Conservation (phyloP, 1,140 invertebrate species). For the Phthorimaea operculella region DNA sequence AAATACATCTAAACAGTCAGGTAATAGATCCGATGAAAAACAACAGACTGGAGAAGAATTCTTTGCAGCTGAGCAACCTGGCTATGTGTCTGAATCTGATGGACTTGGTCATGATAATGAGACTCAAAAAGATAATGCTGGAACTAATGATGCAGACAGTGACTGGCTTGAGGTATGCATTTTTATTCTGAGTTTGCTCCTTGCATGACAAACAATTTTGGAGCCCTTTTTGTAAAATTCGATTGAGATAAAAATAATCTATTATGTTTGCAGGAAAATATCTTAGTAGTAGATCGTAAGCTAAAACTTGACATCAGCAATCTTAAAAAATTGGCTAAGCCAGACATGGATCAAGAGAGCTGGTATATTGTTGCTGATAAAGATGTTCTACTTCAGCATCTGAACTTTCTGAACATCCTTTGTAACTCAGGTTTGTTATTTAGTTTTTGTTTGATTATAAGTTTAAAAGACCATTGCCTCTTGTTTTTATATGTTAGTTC, state of each 20-base stretch:
- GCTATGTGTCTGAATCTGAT: too few species aligned
- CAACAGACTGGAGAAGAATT: too few species aligned
- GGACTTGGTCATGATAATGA: neutral
- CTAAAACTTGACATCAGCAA: slow-evolving; percentile 15
- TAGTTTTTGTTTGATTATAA: neutral
- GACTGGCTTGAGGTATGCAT: neutral
- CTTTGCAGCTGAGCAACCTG: too few species aligned
- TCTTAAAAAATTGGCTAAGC: slow-evolving; percentile 24
- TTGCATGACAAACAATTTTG: too few species aligned
- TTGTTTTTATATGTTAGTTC: neutral
- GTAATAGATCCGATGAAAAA: too few species aligned
- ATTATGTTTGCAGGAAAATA: too few species aligned
- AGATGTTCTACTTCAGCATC: slow-evolving; percentile 30
- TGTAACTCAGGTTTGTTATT: slow-evolving; percentile 29
- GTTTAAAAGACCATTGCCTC: neutral
- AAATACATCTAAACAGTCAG: too few species aligned
- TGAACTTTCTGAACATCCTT: slow-evolving; percentile 31
- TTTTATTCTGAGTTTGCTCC: slow-evolving; percentile 1
- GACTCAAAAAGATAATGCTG: neutral
- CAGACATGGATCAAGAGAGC: slow-evolving; percentile 13
- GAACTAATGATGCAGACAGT: neutral
- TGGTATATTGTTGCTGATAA: slow-evolving; percentile 40
- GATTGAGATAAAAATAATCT: too few species aligned
- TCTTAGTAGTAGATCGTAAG: slow-evolving; percentile 7
- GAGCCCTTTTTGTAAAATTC: too few species aligned